phyloP scores from a whole-genome alignment of 2,888 invertebrate genomes.

The Raillietiella orientalis region DNA sequence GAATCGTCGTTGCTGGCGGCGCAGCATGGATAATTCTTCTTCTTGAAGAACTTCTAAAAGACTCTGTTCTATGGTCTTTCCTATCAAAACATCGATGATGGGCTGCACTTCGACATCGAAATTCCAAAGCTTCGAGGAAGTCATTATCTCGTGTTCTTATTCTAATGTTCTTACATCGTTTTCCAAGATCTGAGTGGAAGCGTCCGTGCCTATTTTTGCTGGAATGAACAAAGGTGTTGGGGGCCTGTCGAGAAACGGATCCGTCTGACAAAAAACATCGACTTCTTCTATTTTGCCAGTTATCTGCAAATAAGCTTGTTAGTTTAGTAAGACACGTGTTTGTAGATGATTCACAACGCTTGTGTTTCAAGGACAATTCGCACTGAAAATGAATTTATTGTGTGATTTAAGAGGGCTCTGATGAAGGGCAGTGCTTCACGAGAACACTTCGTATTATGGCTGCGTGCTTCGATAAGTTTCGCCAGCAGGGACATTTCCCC shows the following conservation, averaged over 20 bases:
- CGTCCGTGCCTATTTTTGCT: constrained; percentile 44
- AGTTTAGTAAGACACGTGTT: too few relatives aligned
- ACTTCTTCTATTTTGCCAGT: constrained; percentile 17
- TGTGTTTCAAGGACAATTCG: too few relatives aligned
- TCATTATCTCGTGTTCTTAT: too few relatives aligned
- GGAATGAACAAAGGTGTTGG: constrained; percentile 40
- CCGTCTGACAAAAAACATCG: constrained; percentile 54
- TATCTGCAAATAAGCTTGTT: too few relatives aligned
- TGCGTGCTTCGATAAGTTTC: too few relatives aligned
- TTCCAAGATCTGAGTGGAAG: constrained; percentile 51
- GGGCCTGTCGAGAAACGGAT: constrained; percentile 49
- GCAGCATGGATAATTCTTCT: constrained; percentile 50
- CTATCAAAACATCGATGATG: constrained; percentile 55
- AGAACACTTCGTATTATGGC: too few relatives aligned
- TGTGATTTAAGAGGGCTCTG: too few relatives aligned
- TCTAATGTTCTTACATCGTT: too few relatives aligned
- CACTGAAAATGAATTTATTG: too few relatives aligned
- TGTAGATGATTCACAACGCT: too few relatives aligned
- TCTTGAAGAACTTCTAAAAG: constrained; percentile 68
- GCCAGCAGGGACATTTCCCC: too few relatives aligned
- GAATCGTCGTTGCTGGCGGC: constrained; percentile 40
- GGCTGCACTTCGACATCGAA: constrained; percentile 73
- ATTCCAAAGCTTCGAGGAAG: constrained; percentile 32
- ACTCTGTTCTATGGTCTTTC: constrained; percentile 61
- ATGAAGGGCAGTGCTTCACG: too few relatives aligned